Conservation (phyloP, 2,113 vertebrate genomes). For the Tragulus kanchil region DNA sequence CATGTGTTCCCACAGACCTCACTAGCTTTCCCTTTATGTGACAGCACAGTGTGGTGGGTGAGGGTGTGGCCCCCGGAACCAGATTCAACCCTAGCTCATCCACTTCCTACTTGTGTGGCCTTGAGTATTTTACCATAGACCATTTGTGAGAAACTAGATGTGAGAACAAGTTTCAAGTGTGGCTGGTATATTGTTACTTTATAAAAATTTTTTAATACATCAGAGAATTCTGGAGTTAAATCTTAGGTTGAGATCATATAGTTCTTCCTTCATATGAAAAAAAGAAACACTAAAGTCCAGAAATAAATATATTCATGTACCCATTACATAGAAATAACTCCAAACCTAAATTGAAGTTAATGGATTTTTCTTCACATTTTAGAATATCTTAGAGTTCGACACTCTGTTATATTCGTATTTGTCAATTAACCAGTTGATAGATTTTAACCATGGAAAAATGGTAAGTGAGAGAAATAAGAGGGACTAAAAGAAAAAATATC, state of each 20-base stretch:
- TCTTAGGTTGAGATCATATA: background rate
- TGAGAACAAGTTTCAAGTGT: background rate
- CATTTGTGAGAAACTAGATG: background rate
- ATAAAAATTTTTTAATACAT: background rate
- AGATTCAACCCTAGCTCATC: background rate
- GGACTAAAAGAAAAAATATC: background rate
- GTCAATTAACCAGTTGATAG: background rate
- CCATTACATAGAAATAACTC: background rate
- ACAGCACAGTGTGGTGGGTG: background rate
- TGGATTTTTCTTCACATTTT: conserved; percentile 11
- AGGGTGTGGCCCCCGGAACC: background rate
- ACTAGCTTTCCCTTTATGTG: background rate
- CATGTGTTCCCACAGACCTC: background rate
- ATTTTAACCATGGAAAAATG: background rate
- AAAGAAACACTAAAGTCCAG: background rate
- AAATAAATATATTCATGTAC: background rate
- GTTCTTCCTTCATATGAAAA: background rate
- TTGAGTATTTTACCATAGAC: background rate
- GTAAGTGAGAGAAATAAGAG: conserved; percentile 28
- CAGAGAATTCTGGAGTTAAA: background rate
- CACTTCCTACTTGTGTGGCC: background rate
- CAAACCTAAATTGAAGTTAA: background rate
- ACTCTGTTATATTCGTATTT: background rate
- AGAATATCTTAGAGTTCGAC: background rate
- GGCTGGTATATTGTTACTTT: background rate